Conservation (phyloP, 2,797 vertebrate species). For the Cheirogaleus major region DNA sequence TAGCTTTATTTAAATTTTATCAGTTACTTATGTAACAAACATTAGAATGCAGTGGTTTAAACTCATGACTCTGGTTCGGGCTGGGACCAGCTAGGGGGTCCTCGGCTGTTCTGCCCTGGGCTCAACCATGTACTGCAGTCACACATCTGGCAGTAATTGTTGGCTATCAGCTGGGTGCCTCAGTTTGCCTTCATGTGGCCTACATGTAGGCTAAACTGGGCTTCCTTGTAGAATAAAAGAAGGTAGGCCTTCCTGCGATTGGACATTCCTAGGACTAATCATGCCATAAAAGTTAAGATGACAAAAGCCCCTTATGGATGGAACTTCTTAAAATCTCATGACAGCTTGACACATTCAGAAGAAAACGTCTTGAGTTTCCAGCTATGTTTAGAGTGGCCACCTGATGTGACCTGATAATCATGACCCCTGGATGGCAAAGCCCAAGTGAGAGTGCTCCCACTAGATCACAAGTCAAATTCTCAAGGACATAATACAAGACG, state of each 20-base stretch:
- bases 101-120: background rate
- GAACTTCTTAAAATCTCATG: too few species aligned
- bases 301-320: too few species aligned
- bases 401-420: too few species aligned
- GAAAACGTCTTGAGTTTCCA: too few species aligned
- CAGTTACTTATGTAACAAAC: background rate
- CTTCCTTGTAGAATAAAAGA: background rate
- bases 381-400: too few species aligned
- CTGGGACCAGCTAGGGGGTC: background rate
- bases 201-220: background rate
- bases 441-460: too few species aligned
- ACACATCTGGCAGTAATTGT: background rate
- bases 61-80: background rate
- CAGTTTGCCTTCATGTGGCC: background rate
- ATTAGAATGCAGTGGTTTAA: background rate
- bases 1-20: background rate
- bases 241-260: background rate
- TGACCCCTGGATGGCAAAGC: too few species aligned
- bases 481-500: too few species aligned
- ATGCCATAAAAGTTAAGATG: too few species aligned
- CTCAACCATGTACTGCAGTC: background rate
- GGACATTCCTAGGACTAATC: too few species aligned
- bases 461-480: too few species aligned
- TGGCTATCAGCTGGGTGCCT: background rate
- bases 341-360: too few species aligned